These are phyloP conservation scores for Melangyna quadrimaculata DNA, from an alignment of 2,888 invertebrate species.

Conservation along the genomic window DNA sequence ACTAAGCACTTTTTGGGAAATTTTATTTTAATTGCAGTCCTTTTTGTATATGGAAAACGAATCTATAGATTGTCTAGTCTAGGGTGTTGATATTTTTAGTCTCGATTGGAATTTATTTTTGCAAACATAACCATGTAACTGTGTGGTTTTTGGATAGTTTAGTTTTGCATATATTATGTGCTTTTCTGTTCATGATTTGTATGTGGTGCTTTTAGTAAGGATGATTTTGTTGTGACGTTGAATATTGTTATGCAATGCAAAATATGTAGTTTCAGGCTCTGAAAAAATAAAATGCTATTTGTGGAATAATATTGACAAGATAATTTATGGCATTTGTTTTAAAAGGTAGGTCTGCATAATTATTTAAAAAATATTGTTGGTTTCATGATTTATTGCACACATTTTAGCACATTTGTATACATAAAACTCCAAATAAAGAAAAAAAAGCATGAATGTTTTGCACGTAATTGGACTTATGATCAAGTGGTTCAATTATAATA, in stretches of 20 bases:
- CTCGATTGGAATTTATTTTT: neutral
- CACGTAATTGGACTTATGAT: no score
- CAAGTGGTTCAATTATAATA: no score
- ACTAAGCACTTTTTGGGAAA: neutral
- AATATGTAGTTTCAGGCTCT: neutral
- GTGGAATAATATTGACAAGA: neutral
- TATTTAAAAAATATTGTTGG: neutral
- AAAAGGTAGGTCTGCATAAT: neutral
- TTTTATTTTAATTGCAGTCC: neutral
- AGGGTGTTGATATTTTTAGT: neutral
- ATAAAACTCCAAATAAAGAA: no score
- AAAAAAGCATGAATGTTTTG: no score
- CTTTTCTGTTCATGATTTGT: neutral
- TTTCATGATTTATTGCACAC: neutral
- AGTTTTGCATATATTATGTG: neutral
- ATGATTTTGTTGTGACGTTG: neutral
- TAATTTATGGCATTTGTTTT: neutral
- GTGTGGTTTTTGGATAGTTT: neutral
- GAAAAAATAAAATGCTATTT: neutral
- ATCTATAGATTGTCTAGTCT: neutral
- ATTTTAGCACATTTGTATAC: no score
- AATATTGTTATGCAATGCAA: neutral
- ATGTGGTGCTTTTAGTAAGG: neutral
- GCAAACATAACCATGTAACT: neutral
- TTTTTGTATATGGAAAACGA: neutral